phyloP scores from a whole-genome alignment of 2,888 invertebrate species.

The Tetranychus truncatus region DNA sequence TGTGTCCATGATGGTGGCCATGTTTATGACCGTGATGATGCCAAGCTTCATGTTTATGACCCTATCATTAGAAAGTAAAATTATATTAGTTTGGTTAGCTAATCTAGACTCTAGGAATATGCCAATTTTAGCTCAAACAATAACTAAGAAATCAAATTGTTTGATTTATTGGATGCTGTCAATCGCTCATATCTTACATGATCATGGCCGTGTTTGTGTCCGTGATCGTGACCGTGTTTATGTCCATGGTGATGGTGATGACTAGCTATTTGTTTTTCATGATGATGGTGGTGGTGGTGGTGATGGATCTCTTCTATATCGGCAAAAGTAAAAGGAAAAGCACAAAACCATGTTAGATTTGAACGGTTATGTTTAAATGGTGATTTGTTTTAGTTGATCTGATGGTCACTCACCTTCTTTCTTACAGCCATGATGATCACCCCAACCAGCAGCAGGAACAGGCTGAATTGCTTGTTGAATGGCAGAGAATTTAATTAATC shows the following conservation, averaged over 20 bases:
- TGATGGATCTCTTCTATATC: neutral
- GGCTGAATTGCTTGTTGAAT: neutral
- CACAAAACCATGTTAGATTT: neutral
- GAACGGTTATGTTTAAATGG: neutral
- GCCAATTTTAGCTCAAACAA: too few species aligned
- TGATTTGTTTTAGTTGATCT: neutral
- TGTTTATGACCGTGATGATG: neutral
- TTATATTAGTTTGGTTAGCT: too few species aligned
- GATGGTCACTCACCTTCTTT: neutral
- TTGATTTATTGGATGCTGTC: too few species aligned
- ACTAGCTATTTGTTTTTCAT: neutral
- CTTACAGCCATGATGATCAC: neutral
- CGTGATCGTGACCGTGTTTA: neutral
- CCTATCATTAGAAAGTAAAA: too few species aligned
- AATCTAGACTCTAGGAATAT: too few species aligned
- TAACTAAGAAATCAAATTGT: too few species aligned
- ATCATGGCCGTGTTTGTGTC: neutral
- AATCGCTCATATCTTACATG: neutral
- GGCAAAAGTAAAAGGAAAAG: neutral
- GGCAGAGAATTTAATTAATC: neutral
- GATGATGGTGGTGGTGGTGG: neutral
- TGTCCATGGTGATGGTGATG: neutral
- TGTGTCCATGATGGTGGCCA: neutral
- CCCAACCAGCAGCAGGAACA: neutral
- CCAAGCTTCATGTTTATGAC: too few species aligned